Conservation (phyloP, 2,888 invertebrate genomes). For the Meliscaeva auricollis region DNA sequence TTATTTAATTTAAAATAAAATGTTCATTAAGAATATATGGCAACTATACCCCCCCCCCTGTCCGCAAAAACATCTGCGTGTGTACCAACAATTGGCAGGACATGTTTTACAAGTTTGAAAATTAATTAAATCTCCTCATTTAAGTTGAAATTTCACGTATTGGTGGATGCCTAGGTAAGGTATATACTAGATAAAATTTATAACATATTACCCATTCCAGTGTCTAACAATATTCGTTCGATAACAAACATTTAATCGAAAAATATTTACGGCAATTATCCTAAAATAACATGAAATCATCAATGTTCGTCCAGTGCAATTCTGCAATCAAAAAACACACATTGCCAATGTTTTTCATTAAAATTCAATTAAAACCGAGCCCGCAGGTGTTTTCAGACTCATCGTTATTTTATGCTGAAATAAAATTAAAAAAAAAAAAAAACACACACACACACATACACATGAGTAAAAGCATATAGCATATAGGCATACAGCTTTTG, state of each 20-base stretch:
- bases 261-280: constrained; percentile 72
- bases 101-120: constrained; percentile 54
- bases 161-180: not conserved
- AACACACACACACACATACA: too few relatives aligned
- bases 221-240: constrained; percentile 11
- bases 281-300: constrained; percentile 61
- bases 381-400: constrained; percentile 62
- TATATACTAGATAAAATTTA: not conserved
- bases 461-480: too few relatives aligned
- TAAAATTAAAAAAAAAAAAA: not conserved
- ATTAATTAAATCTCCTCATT: constrained; percentile 64
- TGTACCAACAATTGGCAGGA: constrained; percentile 23
- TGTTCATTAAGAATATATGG: constrained; percentile 6
- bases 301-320: constrained; percentile 34
- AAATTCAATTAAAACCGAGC: constrained; percentile 70
- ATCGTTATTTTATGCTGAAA: constrained; percentile 17
- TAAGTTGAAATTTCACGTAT: not conserved
- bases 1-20: constrained; percentile 27
- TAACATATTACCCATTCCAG: constrained; percentile 24
- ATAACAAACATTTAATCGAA: constrained; percentile 60
- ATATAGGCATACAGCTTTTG: not conserved
- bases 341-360: constrained; percentile 64
- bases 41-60: not conserved
- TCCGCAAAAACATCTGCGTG: not conserved
- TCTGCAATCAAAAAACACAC: constrained; percentile 58